Base-by-base conservation (phyloP, 1,140 invertebrate genomes). In the Ridgeia piscesae region DNA sequence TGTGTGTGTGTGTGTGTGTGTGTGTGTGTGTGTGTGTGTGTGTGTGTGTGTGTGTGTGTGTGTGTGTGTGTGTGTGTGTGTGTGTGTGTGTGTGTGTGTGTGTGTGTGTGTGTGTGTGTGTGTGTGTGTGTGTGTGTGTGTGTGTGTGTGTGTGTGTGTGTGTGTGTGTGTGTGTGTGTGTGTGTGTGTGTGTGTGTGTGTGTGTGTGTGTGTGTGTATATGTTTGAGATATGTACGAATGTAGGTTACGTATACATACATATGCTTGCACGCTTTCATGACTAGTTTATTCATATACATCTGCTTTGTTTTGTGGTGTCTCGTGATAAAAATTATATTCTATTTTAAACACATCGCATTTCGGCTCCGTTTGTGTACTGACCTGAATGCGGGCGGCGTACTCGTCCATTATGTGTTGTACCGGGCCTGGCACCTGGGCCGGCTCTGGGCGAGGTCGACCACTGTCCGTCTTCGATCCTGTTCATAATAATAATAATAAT, bases 331-430 rank as follows among this genome's bases (percentile, higher is more conserved):
- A n/a, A n/a, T n/a, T n/a, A n/a, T n/a, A n/a, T n/a, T n/a, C n/a
- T n/a, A n/a, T n/a, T n/a, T 94, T 91, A 88, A 93, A 92, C 21
- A 93, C 34, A 58, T 34, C 34, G 34, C 34, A 33, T 27, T 88
- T 42, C 90, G 91, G 91, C 89, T 89, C 50, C 93, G 93, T 33
- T 93, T 42, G 88, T 6, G 42, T 42, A 93, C 92, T 92, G 92
- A 94, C 94, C 89, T 77, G 94, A 21, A 94, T 89, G 34, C 50
- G 33, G 0, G 35, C 31, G 11, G 92, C 90, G 50, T 92, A 91
- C 48, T 92, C 90, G 9, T 17, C 89, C 34, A 35, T 48, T 17
- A 35, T 27, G 9, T 27, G 2, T 91, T n/a, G 34, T 91, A 48
- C 17, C 31, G 2, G 17, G 6, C 89, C 21, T 17, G 91, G 35